Evolutionary conservation across 2,113 vertebrate genomes (phyloP).

Genomic region (Campylomormyrus numenius): DNA sequence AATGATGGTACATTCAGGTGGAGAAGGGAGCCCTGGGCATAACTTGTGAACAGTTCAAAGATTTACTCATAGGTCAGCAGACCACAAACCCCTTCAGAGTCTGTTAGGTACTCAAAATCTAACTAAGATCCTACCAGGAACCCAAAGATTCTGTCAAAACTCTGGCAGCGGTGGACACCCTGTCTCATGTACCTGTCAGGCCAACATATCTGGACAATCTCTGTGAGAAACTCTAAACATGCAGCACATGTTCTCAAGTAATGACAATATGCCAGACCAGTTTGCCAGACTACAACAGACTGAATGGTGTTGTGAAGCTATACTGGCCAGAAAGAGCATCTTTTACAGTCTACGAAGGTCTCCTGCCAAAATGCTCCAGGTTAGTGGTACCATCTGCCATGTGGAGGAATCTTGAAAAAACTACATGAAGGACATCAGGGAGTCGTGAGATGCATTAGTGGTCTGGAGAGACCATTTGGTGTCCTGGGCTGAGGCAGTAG

Average conservation of each 20-base stretch:
- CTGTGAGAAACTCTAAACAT: neutral
- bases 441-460: neutral
- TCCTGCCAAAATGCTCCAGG: slow-evolving; percentile 10
- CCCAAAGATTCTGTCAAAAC: neutral
- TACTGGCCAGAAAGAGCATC: neutral
- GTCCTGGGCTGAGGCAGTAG: slow-evolving; percentile 9
- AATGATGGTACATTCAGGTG: slow-evolving; percentile 9
- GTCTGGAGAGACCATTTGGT: slow-evolving; percentile 14
- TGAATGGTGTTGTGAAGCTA: neutral
- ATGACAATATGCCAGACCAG: slow-evolving; percentile 1
- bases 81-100: slow-evolving; percentile 21
- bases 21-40: slow-evolving; percentile 17
- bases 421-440: neutral
- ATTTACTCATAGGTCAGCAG: slow-evolving; percentile 15
- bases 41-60: slow-evolving; percentile 25
- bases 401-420: neutral
- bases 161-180: neutral
- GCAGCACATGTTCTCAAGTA: neutral
- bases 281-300: neutral
- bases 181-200: neutral
- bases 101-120: slow-evolving; percentile 11
- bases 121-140: neutral
- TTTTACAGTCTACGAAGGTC: neutral
- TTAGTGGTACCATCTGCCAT: neutral
- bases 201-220: neutral